These are phyloP conservation scores for Crax fasciolata DNA, from an alignment of 2,797 vertebrate species.

Conservation along the genomic window DNA sequence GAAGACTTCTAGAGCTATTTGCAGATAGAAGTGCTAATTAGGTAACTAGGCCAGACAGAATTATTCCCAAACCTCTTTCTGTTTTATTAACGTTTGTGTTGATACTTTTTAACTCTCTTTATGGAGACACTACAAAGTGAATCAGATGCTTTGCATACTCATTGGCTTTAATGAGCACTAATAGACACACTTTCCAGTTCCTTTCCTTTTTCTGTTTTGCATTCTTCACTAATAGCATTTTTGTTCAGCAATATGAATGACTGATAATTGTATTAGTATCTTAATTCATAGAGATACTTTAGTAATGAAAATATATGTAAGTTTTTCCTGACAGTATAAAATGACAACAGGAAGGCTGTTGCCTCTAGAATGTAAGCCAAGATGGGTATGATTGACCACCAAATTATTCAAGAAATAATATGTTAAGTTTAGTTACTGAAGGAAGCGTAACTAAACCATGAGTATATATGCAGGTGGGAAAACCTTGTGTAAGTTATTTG, in stretches of 20 bases:
- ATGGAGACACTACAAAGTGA: background rate
- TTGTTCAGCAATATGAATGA: background rate
- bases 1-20: background rate
- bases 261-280: background rate
- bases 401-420: background rate
- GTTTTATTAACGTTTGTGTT: background rate
- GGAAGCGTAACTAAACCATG: background rate
- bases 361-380: background rate
- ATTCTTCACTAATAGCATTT: background rate
- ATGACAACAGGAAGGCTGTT: background rate
- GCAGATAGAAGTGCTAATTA: background rate
- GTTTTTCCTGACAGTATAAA: background rate
- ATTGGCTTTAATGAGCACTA: background rate
- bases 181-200: background rate
- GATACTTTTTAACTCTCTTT: background rate
- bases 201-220: background rate
- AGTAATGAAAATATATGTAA: background rate
- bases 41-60: background rate
- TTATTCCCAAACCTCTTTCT: background rate
- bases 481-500: background rate
- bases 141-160: background rate
- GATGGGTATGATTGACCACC: background rate
- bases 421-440: background rate
- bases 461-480: background rate
- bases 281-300: background rate